These are phyloP conservation scores for Solea senegalensis DNA, from an alignment of 2,113 vertebrate genomes.

Conservation along the genomic window DNA sequence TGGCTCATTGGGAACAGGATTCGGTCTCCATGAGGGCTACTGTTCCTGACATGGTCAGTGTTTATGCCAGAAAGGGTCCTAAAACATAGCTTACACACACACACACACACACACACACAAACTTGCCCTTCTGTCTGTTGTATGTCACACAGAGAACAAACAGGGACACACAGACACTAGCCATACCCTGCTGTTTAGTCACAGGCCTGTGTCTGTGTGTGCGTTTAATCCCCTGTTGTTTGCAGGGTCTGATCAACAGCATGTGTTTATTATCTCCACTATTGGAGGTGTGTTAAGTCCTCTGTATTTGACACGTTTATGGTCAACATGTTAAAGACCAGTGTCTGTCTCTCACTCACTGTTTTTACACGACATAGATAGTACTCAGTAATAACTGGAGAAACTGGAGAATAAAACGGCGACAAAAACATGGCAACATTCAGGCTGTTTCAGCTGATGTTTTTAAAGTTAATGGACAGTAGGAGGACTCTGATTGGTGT, in stretches of 20 bases:
- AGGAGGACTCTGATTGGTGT: too few species aligned
- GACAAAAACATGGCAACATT: too few species aligned
- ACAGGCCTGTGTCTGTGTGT: too few species aligned
- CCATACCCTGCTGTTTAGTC: constrained; percentile 44
- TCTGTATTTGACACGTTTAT: constrained; percentile 13
- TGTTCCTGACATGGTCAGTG: too few species aligned
- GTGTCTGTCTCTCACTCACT: background rate
- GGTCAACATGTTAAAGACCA: constrained; percentile 3
- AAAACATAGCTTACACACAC: background rate
- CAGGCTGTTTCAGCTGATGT: too few species aligned
- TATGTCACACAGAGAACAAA: constrained; percentile 59
- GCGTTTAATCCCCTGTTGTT: constrained; percentile 21
- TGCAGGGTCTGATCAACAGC: constrained; percentile 27
- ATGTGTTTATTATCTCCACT: constrained; percentile 5
- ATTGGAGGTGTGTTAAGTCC: constrained; percentile 5
- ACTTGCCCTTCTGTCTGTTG: constrained; percentile 49
- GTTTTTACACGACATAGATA: too few species aligned
- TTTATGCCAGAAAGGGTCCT: too few species aligned
- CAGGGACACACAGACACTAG: constrained; percentile 49
- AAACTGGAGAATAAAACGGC: too few species aligned
- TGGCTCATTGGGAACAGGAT: too few species aligned
- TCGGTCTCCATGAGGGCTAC: too few species aligned
- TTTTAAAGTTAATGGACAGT: too few species aligned
- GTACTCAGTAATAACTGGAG: too few species aligned
- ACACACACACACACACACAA: constrained; percentile 25